Conservation (phyloP, 2,888 invertebrate genomes). For the Sinelater perroti region DNA sequence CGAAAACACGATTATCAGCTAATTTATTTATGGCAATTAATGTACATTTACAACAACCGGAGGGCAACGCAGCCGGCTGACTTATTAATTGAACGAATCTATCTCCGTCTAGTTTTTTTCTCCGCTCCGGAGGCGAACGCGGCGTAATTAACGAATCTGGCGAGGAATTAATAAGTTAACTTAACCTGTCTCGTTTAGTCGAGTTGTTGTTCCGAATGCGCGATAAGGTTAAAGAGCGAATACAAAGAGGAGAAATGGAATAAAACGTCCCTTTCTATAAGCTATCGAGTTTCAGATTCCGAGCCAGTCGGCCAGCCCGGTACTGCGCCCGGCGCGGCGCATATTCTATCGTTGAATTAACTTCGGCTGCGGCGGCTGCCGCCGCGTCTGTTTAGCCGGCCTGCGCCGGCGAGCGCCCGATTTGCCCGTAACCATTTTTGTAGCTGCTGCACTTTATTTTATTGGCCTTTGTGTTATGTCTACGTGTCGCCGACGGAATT, state of each 20-base stretch:
- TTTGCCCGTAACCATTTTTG: constrained; percentile 10
- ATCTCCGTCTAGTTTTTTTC: neutral
- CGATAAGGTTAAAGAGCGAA: constrained; percentile 37
- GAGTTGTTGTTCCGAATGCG: constrained; percentile 27
- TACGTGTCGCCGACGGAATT: no score
- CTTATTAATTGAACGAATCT: no score
- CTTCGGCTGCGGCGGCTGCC: neutral
- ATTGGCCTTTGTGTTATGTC: constrained; percentile 6
- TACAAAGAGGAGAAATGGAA: constrained; percentile 37
- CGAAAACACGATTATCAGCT: no score
- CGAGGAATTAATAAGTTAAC: constrained; percentile 30
- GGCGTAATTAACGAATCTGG: constrained; percentile 27
- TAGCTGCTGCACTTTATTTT: constrained; percentile 5
- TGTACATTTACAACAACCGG: no score
- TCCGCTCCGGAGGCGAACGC: neutral
- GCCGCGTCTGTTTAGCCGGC: constrained; percentile 1
- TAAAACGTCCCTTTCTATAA: constrained; percentile 38
- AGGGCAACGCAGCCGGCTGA: no score
- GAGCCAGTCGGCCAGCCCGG: constrained; percentile 26
- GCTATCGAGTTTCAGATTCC: constrained; percentile 36
- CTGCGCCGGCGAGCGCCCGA: constrained; percentile 1
- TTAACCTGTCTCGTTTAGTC: constrained; percentile 34
- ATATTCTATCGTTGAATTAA: constrained; percentile 13
- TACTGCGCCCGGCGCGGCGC: constrained; percentile 14
- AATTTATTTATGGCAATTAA: no score